These are phyloP conservation scores for Lepisosteus osseus DNA, from an alignment of 2,113 vertebrate genomes.

Conservation along the genomic window DNA sequence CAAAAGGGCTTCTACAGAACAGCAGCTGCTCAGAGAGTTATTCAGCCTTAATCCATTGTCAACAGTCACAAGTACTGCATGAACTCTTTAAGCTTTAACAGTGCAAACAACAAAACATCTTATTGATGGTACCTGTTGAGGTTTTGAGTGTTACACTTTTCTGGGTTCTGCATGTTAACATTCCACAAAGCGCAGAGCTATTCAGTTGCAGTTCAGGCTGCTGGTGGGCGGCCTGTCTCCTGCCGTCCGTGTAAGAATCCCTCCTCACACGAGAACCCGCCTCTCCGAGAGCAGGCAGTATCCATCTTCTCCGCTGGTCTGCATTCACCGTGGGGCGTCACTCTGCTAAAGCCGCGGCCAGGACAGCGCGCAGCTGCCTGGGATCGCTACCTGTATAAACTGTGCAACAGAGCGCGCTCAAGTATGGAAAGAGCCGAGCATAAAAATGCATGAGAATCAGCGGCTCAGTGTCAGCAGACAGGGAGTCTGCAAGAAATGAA, in stretches of 20 bases:
- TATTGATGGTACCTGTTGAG: neutral
- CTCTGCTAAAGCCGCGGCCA: neutral
- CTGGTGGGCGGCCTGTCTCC: neutral
- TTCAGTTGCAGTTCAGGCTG: neutral
- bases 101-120: constrained; percentile 2
- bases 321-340: neutral
- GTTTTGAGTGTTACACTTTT: neutral
- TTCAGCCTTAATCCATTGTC: neutral
- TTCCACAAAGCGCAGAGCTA: neutral
- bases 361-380: neutral
- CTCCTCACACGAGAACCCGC: neutral
- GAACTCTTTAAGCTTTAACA: neutral
- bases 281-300: neutral
- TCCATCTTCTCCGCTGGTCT: neutral
- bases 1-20: neutral
- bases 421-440: constrained; percentile 16
- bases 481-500: constrained; percentile 14
- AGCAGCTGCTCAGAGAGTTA: neutral
- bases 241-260: neutral
- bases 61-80: neutral
- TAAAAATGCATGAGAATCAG: constrained; percentile 28
- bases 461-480: neutral
- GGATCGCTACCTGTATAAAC: constrained; percentile 17
- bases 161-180: neutral
- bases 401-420: constrained; percentile 8